Evolutionary conservation across 2,888 invertebrate species (phyloP).

Genomic region (Tachystola acroxantha): DNA sequence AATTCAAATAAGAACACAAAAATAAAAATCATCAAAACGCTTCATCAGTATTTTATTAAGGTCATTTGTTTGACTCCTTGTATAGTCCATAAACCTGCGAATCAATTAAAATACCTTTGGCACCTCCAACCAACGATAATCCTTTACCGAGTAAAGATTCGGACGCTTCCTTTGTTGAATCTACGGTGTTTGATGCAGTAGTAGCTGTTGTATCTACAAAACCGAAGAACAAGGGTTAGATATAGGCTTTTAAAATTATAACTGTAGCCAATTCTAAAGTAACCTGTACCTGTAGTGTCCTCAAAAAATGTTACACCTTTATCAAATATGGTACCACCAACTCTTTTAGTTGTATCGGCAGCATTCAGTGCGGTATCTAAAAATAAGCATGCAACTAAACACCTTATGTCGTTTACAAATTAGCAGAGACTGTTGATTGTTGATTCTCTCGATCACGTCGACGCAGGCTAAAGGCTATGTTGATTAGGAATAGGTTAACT

Average conservation of each 20-base stretch:
- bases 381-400: neutral
- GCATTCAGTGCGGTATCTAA: constrained; percentile 10
- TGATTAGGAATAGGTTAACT: too few species aligned
- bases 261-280: neutral
- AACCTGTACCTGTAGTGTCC: constrained; percentile 23
- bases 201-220: constrained; percentile 46
- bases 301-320: constrained; percentile 29
- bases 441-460: too few species aligned
- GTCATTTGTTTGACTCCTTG: neutral
- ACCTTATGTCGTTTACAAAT: too few species aligned
- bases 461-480: too few species aligned
- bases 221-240: constrained; percentile 11
- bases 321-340: constrained; percentile 26
- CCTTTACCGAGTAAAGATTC: constrained; percentile 42
- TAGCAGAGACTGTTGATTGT: too few species aligned
- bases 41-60: neutral
- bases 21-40: neutral
- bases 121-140: constrained; percentile 27
- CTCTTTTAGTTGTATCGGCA: constrained; percentile 29
- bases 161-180: constrained; percentile 43
- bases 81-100: too few species aligned
- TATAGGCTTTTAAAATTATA: neutral
- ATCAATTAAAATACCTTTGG: constrained; percentile 25
- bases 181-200: constrained; percentile 30
- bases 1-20: neutral